Evolutionary conservation across 1,140 invertebrate genomes (phyloP), one percentile per base, ranked within the genome.

Genomic region (Saccostrea echinata): DNA sequence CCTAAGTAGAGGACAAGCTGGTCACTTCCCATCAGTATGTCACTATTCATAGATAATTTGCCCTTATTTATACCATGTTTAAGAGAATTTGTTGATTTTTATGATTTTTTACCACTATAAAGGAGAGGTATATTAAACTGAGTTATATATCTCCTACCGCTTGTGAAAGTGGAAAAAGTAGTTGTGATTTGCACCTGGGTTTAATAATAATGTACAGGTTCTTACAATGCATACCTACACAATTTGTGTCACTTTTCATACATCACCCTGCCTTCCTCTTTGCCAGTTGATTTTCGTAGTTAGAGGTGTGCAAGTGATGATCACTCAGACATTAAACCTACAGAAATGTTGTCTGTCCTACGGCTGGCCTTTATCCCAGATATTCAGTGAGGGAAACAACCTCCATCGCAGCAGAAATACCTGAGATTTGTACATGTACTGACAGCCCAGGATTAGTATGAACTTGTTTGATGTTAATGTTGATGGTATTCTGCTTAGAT

Each of bases 171-270:
- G 55, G 55, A 61, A 21, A 61, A 4, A 61, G n/a, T 61, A 6
- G 27, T 11, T 33, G 13, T 76, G 68, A 76, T 76, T 76, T 27
- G 33, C 68, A 30, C 68, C 68, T 76, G 68, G 68, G 68, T 76
- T 76, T 76, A 27, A 76, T 76, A 27, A 76, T 76, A 76, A 30
- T 76, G 27, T 68, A 68, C 64, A 68, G n/a, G 18, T 30, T 76
- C 43, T 16, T 76, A 30, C 68, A 30, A 12, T 76, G 30, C 68
- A 76, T 76, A 76, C 24, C 30, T 76, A 27, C 24, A 33, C 68
- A 76, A 76, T 76, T 76, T 76, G 30, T 76, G 68, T 76, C 68
- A 76, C 68, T 30, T 76, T 76, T 76, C 68, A 76, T 76, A 30
- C 13, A 76, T 76, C 68, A 27, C 27, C 24, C 68, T 76, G 33